A percentile compares a stretch with the other conserved stretches of the same genome.
Evolutionary conservation across 2,113 vertebrate species (phyloP).

Genomic region (Probosciger aterrimus): DNA sequence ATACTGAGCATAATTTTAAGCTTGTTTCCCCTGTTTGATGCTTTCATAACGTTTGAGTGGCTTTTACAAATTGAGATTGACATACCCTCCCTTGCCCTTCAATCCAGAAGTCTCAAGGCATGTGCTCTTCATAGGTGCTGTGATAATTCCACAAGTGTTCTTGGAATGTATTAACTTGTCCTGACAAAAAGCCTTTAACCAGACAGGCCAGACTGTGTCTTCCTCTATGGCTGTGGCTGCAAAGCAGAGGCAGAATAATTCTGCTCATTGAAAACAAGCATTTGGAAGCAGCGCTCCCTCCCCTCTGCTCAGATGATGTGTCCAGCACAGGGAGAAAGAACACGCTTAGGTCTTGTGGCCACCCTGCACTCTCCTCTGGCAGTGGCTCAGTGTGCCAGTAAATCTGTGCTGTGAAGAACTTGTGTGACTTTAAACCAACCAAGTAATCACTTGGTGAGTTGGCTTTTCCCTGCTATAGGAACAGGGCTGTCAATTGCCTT

Average conservation of each 20-base stretch:
- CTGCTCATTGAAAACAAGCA: not conserved
- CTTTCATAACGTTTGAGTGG: rapidly evolving
- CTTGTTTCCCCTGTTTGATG: not conserved
- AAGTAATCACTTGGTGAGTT: not conserved
- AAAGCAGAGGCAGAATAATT: conserved; percentile 2
- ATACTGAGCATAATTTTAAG: not conserved
- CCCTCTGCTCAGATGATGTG: not conserved
- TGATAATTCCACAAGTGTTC: not conserved
- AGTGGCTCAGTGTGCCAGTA: not conserved
- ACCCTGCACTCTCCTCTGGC: not conserved
- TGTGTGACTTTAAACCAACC: not conserved
- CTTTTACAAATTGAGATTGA: not conserved
- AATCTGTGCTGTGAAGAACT: not conserved
- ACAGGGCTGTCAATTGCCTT: not conserved
- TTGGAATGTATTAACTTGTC: not conserved
- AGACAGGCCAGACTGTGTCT: not conserved
- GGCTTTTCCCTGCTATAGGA: not conserved
- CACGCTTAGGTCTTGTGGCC: not conserved
- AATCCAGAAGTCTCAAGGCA: not conserved
- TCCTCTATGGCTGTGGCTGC: not conserved
- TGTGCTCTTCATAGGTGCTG: not conserved
- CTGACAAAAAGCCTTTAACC: conserved; percentile 20
- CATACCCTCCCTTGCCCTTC: too few relatives aligned
- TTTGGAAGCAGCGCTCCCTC: not conserved
- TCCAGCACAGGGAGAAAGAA: not conserved